phyloP scores from a whole-genome alignment of 2,888 invertebrate species.

The Chelonus formosanus region DNA sequence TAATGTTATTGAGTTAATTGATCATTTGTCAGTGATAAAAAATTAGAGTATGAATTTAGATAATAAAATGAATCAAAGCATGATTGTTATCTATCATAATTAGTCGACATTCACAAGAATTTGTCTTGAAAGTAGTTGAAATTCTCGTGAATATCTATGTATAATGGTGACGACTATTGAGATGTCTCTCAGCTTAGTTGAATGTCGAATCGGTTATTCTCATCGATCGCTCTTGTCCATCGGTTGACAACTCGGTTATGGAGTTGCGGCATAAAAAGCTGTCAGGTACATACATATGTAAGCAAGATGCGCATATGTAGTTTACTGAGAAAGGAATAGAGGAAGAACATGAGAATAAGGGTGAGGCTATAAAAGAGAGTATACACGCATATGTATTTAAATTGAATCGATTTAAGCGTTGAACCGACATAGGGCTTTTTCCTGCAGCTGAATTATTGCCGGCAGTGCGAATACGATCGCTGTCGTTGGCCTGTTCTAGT shows the following conservation, averaged over 20 bases:
- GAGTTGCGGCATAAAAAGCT: slow-evolving; percentile 31
- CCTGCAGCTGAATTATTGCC: slow-evolving; percentile 38
- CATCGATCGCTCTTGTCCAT: slow-evolving; percentile 35
- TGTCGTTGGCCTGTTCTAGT: slow-evolving; percentile 14
- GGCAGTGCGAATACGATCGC: slow-evolving; percentile 36
- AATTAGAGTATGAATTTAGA: no score
- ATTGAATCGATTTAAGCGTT: slow-evolving; percentile 42
- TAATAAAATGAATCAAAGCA: background rate
- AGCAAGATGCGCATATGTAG: slow-evolving; percentile 29
- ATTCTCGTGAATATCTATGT: slow-evolving; percentile 5
- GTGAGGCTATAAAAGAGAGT: slow-evolving; percentile 10
- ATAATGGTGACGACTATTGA: slow-evolving; percentile 22
- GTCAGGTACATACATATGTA: slow-evolving; percentile 36
- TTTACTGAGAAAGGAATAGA: background rate
- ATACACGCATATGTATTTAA: slow-evolving; percentile 33
- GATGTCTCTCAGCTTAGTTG: slow-evolving; percentile 21
- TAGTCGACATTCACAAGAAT: slow-evolving; percentile 1
- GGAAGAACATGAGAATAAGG: background rate
- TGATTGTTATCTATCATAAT: slow-evolving; percentile 7
- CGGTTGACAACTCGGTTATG: slow-evolving; percentile 34
- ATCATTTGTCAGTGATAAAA: no score
- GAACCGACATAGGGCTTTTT: slow-evolving; percentile 34
- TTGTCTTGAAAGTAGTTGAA: slow-evolving; percentile 10
- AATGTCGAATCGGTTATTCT: slow-evolving; percentile 22
- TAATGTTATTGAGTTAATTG: no score